Evolutionary conservation across 2,113 vertebrate genomes (phyloP).

Genomic region (Cottus gobio): DNA sequence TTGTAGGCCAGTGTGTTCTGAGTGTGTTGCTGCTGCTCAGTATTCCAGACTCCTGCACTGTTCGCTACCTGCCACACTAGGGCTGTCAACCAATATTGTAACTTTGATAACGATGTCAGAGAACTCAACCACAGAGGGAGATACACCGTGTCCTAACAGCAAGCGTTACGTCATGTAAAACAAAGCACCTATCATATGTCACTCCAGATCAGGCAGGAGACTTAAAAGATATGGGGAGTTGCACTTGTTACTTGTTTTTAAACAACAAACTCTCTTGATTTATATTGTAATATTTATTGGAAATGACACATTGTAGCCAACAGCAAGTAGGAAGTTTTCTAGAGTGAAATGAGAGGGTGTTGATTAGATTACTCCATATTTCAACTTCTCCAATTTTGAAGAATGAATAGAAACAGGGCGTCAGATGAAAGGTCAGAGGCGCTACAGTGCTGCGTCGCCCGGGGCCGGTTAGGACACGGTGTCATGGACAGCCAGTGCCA

Average conservation of each 20-base stretch:
- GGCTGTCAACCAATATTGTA: background rate
- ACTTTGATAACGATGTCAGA: background rate
- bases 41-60: constrained; percentile 12
- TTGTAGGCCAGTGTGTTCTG: constrained; percentile 3
- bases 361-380: background rate
- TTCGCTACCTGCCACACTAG: background rate
- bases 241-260: too few relatives aligned
- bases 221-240: background rate
- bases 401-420: background rate
- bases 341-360: background rate
- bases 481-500: background rate
- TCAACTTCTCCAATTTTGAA: background rate
- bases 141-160: background rate
- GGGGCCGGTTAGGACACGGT: background rate
- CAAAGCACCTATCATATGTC: background rate
- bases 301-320: background rate
- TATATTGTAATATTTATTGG: background rate
- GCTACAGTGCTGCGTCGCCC: background rate
- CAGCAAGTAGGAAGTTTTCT: background rate
- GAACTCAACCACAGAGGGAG: background rate
- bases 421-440: background rate
- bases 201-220: background rate
- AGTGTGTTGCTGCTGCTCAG: background rate
- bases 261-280: too few relatives aligned
- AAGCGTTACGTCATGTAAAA: too few relatives aligned